These are phyloP conservation scores for Zaprionus taronus DNA, from an alignment of 1,140 invertebrate genomes.

Conservation along the genomic window DNA sequence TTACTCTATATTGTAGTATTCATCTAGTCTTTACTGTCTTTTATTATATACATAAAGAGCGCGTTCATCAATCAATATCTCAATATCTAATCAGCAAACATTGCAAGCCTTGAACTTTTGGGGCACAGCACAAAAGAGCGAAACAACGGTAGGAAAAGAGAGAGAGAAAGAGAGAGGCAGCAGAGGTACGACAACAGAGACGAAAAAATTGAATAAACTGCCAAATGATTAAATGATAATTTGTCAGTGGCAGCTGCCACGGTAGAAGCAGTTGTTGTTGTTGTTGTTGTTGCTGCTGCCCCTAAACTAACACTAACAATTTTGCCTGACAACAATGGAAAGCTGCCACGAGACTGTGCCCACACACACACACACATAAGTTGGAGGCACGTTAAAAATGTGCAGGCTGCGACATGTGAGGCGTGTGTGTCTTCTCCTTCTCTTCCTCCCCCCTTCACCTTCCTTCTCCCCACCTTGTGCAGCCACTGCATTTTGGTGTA, in stretches of 20 bases:
- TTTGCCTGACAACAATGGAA: constrained; percentile 44
- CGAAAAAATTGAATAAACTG: constrained; percentile 38
- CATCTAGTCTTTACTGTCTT: neutral
- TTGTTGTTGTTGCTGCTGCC: constrained; percentile 2
- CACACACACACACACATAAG: constrained; percentile 1
- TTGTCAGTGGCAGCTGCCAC: constrained; percentile 62
- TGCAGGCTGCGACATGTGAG: constrained; percentile 20
- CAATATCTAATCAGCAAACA: constrained; percentile 43
- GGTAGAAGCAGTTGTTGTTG: neutral
- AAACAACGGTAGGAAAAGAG: too few species aligned
- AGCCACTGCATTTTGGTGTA: constrained; percentile 46
- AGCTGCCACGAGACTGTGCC: constrained; percentile 11
- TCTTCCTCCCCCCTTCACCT: neutral
- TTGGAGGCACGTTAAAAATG: constrained; percentile 37
- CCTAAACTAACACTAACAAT: constrained; percentile 65
- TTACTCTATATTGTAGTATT: too few species aligned
- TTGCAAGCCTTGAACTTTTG: constrained; percentile 49
- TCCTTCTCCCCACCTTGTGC: neutral
- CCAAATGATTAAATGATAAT: constrained; percentile 77
- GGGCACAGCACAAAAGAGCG: too few species aligned
- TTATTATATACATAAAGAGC: neutral
- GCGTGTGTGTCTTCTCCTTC: neutral
- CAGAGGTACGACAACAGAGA: neutral
- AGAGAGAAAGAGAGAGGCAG: neutral
- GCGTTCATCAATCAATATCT: constrained; percentile 31